Evolutionary conservation across 2,113 vertebrate genomes (phyloP), one percentile per base, ranked within the genome.

Genomic region (Oxyura jamaicensis): DNA sequence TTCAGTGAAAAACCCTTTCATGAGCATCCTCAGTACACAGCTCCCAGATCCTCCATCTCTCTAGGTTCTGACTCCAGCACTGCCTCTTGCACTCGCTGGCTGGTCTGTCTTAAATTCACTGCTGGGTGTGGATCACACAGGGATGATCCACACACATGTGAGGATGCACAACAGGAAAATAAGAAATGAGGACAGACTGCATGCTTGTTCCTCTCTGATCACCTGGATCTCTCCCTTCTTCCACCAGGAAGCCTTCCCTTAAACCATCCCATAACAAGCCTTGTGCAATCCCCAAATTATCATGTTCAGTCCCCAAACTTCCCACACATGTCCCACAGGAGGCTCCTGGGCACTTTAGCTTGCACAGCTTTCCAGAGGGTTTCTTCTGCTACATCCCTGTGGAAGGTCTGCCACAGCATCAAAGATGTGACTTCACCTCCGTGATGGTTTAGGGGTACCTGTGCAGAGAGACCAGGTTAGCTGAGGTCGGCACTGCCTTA

Each of bases 321-420:
- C 26, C 10, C 39, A 19, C n/a, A n/a, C 29, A 3, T 33, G 5
- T 31, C 8, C 35, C 35, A 11, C 35, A 10, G 26, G 36, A 35
- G 52, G 28, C 19, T 11, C 13, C 23, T 25, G 26, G 55, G 8
- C 23, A 3, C 42, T 67, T 35, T 21, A n/a, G 39, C 2, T 2
- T 31, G 48, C n/a, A 12, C 39, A 20, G 12, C 48, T 25, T 42
- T n/a, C 18, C 3, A 3, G 25, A 62, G 67, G 60, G 73, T 33
- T 91, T 36, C 65, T 86, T 59, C 86, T 76, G 42, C 42, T 46
- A 42, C 44, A 25, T 39, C 25, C 19, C 50, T 2, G 2, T 2
- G 15, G 9, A 0, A 6, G 4, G 3, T 11, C 8, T 35, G 25
- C 58, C 39, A 28, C 50, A 20, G 71, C 2, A 0, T 42, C 52